Evolutionary conservation across 2,113 vertebrate genomes (phyloP).

Genomic region (Clarias magur): DNA sequence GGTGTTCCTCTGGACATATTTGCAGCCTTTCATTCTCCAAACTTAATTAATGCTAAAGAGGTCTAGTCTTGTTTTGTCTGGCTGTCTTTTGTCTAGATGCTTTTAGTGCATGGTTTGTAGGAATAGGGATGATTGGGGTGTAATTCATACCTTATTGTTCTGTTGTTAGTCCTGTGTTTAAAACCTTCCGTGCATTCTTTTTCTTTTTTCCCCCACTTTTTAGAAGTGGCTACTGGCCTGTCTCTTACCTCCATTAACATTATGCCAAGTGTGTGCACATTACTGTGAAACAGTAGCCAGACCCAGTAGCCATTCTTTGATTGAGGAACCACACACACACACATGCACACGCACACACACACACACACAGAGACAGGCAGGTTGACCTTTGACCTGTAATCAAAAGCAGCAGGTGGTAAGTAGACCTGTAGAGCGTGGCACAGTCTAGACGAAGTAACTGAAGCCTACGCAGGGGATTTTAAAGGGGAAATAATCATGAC

Average conservation of each 20-base stretch:
- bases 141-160: neutral
- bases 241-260: neutral
- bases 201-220: neutral
- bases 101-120: neutral
- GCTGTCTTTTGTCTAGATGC: neutral
- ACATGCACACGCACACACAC: neutral
- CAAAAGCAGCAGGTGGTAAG: conserved; percentile 39
- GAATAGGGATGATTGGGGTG: neutral
- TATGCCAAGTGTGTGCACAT: neutral
- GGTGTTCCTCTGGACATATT: neutral
- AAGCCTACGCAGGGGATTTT: conserved; percentile 14
- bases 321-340: conserved; percentile 14
- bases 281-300: conserved; percentile 13
- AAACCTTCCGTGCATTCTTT: neutral
- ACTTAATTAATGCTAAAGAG: neutral
- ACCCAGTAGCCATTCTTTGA: neutral
- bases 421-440: neutral
- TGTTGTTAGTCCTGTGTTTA: neutral
- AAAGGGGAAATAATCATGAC: neutral
- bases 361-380: neutral
- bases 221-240: neutral
- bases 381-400: conserved; percentile 30
- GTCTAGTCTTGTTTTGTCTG: neutral
- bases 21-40: too few species aligned
- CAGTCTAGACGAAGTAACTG: neutral